These are phyloP conservation scores for Caerostris extrusa DNA, from an alignment of 1,140 invertebrate species.

Conservation along the genomic window DNA sequence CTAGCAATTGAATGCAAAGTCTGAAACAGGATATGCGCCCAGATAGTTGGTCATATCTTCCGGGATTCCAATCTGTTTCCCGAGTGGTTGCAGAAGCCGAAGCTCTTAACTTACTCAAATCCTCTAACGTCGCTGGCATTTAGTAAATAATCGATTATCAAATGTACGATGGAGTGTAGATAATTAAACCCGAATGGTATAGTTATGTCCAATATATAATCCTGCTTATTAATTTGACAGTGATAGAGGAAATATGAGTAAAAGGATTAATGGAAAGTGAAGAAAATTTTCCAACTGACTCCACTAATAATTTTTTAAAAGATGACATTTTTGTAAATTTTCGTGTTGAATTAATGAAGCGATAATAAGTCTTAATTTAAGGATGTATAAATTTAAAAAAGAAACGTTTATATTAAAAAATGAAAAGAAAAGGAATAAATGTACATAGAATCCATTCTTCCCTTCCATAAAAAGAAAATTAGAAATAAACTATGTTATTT, in stretches of 20 bases:
- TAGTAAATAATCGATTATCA: constrained; percentile 43
- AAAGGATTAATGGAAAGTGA: neutral
- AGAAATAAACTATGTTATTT: too few species aligned
- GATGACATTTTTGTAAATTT: too few species aligned
- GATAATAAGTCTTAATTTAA: too few species aligned
- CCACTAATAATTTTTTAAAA: neutral
- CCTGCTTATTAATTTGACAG: constrained; percentile 25
- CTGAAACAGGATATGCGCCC: constrained; percentile 21
- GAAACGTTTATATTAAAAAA: too few species aligned
- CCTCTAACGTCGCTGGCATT: constrained; percentile 25
- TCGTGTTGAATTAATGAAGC: too few species aligned
- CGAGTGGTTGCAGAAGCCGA: constrained; percentile 37
- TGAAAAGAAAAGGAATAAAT: too few species aligned
- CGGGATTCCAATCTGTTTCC: constrained; percentile 41
- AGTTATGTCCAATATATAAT: constrained; percentile 14
- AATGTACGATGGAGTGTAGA: constrained; percentile 4
- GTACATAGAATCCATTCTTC: too few species aligned
- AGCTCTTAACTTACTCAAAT: constrained; percentile 42
- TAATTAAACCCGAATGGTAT: constrained; percentile 23
- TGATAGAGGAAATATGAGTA: neutral
- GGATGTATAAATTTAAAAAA: too few species aligned
- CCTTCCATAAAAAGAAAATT: too few species aligned
- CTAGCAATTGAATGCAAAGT: constrained; percentile 27
- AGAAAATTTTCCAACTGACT: neutral
- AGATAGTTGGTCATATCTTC: constrained; percentile 39